Evolutionary conservation across 2,113 vertebrate species (phyloP), one percentile per base, ranked within the genome.

Genomic region (Solea senegalensis): DNA sequence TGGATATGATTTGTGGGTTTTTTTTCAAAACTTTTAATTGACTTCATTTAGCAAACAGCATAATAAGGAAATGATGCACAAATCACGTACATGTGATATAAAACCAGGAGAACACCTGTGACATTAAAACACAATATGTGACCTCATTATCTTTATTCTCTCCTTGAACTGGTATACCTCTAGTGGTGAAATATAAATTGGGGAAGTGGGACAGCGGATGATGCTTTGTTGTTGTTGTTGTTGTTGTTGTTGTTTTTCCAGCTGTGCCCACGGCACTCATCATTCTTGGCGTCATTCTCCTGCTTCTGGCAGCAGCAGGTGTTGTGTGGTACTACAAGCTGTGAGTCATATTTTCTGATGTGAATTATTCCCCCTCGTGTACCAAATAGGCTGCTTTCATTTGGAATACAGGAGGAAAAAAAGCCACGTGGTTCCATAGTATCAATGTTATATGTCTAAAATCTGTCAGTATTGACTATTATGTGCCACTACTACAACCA

Each of bases 311-410:
- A 4, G 79, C 61, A 48, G 72, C 84, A 9, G 84, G 72, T 2
- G 46, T 44, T 8, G 26, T 76, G 51, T 87, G 84, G 59, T 86
- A 84, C 75, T 78, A 77, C 74, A 89, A 82, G 77, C 62, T 61
- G 93, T 94, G 75, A 78, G 92, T 84, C 51, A 53, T 21, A 9
- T 9, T 51, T 49, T 14, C 7, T 4, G 8, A 3, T 50, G 9
- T 52, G 50, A 52, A 21, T 21, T 10, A 52, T 26, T 5, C 11
- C 12, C 11, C 49, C n/a, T 21, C 21, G 21, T 1, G 21, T 1
- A 21, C 21, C 21, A 7, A 16, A 50, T 15, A 9, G 7, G 48
- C 51, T 27, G 4, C n/a, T 16, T 9, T 50, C 21, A 34, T 57
- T 39, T 62, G 26, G 15, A 16, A 15, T 27, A n/a, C 13, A 44